These are phyloP conservation scores for Microcebus tavaratra DNA, from an alignment of 2,113 vertebrate genomes.

Conservation along the genomic window DNA sequence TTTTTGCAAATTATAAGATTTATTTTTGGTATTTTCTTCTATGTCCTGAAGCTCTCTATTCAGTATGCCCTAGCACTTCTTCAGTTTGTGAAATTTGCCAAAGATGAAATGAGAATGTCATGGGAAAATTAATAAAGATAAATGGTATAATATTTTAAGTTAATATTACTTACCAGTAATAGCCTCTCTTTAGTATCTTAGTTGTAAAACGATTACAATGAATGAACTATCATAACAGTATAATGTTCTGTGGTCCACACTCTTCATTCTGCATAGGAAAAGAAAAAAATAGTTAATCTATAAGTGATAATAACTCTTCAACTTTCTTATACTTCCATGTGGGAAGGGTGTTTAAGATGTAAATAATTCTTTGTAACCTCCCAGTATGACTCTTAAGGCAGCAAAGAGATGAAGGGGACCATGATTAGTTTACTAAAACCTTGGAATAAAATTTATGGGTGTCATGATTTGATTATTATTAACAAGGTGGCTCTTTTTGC, in stretches of 20 bases:
- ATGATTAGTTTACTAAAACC: not conserved
- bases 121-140: conserved; percentile 12
- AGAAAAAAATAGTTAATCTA: not conserved
- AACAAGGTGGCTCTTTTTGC: not conserved
- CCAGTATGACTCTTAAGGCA: not conserved
- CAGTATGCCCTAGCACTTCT: not conserved
- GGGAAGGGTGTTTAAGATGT: not conserved
- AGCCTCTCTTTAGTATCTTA: not conserved
- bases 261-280: not conserved
- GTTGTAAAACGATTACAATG: not conserved
- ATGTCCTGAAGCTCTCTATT: not conserved
- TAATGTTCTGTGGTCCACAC: not conserved
- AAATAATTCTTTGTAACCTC: not conserved
- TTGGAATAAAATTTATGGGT: conserved; percentile 21
- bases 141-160: not conserved
- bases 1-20: not conserved
- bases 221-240: not conserved
- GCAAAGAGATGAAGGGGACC: not conserved
- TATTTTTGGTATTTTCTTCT: too few relatives aligned
- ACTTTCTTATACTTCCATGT: conserved; percentile 18
- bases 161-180: not conserved
- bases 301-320: not conserved
- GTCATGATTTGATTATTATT: not conserved
- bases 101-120: not conserved
- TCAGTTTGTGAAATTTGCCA: not conserved